Evolutionary conservation across 2,113 vertebrate genomes (phyloP).

Genomic region (Astur gentilis): DNA sequence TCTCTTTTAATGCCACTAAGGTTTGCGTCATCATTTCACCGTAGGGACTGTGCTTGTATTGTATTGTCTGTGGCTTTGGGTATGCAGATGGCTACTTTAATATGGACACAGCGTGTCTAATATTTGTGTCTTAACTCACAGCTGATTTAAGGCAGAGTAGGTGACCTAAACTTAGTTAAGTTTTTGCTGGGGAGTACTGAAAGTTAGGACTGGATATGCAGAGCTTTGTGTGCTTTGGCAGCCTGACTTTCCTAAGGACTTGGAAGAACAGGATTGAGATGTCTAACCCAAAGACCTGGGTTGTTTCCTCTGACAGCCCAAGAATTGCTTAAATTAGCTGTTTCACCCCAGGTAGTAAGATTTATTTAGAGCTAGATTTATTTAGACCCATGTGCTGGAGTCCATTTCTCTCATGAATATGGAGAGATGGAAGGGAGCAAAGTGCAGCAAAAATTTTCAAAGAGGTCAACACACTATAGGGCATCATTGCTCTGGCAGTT

Average conservation of each 20-base stretch:
- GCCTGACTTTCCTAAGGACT: neutral
- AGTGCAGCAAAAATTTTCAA: neutral
- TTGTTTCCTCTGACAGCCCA: neutral
- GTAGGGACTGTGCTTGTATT: neutral
- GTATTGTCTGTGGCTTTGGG: neutral
- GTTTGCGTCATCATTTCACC: neutral
- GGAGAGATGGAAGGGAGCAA: too few relatives aligned
- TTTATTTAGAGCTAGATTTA: neutral
- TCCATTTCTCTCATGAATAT: neutral
- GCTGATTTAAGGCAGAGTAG: neutral
- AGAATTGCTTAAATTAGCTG: neutral
- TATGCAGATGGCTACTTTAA: neutral
- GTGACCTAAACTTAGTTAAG: neutral
- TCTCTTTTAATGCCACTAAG: neutral
- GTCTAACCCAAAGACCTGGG: neutral
- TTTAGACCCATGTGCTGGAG: neutral
- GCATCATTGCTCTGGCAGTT: neutral
- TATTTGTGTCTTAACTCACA: neutral
- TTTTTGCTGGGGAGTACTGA: neutral
- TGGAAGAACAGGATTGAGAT: neutral
- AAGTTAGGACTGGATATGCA: neutral
- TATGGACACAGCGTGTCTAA: rapidly evolving
- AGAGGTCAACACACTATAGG: rapidly evolving
- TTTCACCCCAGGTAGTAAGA: neutral
- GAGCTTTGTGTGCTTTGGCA: neutral